Conservation (phyloP, 2,888 invertebrate species). For the Isoperla grammatica region DNA sequence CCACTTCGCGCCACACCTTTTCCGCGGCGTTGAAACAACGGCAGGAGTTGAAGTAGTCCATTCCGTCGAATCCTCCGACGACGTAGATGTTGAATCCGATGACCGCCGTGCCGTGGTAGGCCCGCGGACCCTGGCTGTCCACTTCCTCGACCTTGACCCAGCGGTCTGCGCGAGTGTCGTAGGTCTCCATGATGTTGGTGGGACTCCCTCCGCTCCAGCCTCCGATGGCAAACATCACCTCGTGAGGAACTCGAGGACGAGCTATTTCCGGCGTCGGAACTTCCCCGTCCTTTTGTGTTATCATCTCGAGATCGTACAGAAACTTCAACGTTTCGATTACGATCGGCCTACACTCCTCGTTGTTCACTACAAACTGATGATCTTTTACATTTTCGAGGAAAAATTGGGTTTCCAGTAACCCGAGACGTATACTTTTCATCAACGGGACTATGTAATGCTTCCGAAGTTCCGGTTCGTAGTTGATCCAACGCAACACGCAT, state of each 20-base stretch:
- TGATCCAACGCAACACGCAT: conserved; percentile 79
- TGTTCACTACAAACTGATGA: conserved; percentile 76
- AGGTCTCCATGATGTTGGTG: conserved; percentile 77
- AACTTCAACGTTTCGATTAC: conserved; percentile 88
- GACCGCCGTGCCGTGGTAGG: conserved; percentile 91
- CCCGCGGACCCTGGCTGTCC: conserved; percentile 77
- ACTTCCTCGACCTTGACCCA: conserved; percentile 80
- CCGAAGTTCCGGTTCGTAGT: conserved; percentile 64
- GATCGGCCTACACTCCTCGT: conserved; percentile 77
- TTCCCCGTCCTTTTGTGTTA: conserved; percentile 68
- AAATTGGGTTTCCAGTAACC: conserved; percentile 68
- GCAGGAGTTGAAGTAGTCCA: conserved; percentile 80
- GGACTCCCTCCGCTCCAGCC: conserved; percentile 72
- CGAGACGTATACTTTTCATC: conserved; percentile 73
- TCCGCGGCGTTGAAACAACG: conserved; percentile 80
- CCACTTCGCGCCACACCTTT: conserved; percentile 77
- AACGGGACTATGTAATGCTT: conserved; percentile 69
- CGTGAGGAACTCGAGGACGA: conserved; percentile 77
- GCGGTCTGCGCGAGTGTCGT: conserved; percentile 81
- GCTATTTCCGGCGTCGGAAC: conserved; percentile 80
- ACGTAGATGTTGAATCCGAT: conserved; percentile 79
- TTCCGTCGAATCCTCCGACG: conserved; percentile 90
- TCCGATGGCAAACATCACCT: conserved; percentile 78
- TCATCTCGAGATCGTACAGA: conserved; percentile 86
- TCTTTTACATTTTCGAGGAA: conserved; percentile 54